Conservation (phyloP, 2,888 invertebrate species). For the Ophraella communa region DNA sequence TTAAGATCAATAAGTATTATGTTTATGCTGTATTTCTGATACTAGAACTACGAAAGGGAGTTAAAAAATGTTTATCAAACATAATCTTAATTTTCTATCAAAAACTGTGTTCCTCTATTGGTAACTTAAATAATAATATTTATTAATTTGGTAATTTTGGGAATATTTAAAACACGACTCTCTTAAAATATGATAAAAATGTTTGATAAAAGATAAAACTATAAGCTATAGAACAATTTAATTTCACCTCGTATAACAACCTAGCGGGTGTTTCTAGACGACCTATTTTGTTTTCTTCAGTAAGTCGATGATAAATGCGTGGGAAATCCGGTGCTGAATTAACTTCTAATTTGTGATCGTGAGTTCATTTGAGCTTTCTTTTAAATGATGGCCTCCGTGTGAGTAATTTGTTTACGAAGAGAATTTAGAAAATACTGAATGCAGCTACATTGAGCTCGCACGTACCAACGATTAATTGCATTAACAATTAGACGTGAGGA, state of each 20-base stretch:
- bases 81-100: too few relatives aligned
- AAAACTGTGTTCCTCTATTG: too few relatives aligned
- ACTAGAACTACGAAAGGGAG: too few relatives aligned
- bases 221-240: not conserved
- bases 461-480: slow-evolving; percentile 37
- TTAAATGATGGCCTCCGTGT: slow-evolving; percentile 37
- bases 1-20: too few relatives aligned
- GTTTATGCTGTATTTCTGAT: too few relatives aligned
- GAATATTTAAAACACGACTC: too few relatives aligned
- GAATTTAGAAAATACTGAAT: slow-evolving; percentile 27
- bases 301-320: slow-evolving; percentile 29
- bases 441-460: slow-evolving; percentile 20
- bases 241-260: not conserved
- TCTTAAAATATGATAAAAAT: too few relatives aligned
- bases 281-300: slow-evolving; percentile 35
- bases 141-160: too few relatives aligned
- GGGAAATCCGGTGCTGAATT: slow-evolving; percentile 43
- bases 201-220: too few relatives aligned
- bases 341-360: slow-evolving; percentile 47
- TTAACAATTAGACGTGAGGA: slow-evolving; percentile 20
- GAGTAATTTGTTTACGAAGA: slow-evolving; percentile 36
- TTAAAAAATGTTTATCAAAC: too few relatives aligned
- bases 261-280: not conserved
- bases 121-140: too few relatives aligned
- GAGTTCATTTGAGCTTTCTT: slow-evolving; percentile 44